These are phyloP conservation scores for Cheilosia scutellata DNA, from an alignment of 2,888 invertebrate genomes.

Conservation along the genomic window DNA sequence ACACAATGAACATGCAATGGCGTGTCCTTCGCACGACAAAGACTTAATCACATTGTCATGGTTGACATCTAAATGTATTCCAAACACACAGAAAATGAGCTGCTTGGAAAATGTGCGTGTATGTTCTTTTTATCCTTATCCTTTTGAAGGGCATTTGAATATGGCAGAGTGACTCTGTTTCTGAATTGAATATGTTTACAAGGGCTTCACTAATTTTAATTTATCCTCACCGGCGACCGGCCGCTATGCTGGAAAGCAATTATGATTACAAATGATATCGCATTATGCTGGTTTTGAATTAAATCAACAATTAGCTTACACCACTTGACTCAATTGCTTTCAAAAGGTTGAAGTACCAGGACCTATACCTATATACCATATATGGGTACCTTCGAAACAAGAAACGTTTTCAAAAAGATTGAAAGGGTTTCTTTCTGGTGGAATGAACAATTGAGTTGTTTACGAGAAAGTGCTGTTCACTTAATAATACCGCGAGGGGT, in stretches of 20 bases:
- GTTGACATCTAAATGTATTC: constrained; percentile 64
- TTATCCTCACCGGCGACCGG: constrained; percentile 46
- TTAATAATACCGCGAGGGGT: no score
- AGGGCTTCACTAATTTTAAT: constrained; percentile 69
- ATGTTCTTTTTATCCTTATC: constrained; percentile 44
- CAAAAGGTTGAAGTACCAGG: not conserved
- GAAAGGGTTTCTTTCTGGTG: constrained; percentile 1
- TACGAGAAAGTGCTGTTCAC: no score
- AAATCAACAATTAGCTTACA: constrained; percentile 65
- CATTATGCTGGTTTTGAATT: constrained; percentile 66
- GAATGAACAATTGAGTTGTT: no score
- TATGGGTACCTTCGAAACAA: constrained; percentile 1
- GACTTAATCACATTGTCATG: constrained; percentile 74
- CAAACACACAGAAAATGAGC: not conserved
- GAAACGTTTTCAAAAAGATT: not conserved
- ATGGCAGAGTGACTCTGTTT: constrained; percentile 12
- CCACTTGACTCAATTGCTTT: constrained; percentile 69
- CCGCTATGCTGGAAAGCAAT: constrained; percentile 58
- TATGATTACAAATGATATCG: constrained; percentile 61
- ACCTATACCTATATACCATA: constrained; percentile 21
- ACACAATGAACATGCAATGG: constrained; percentile 72
- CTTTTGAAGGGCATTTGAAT: constrained; percentile 9
- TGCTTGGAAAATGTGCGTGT: constrained; percentile 26
- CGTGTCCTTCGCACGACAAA: constrained; percentile 59
- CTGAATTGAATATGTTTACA: constrained; percentile 50